Evolutionary conservation across 1,140 invertebrate genomes (phyloP), one percentile per base, ranked within the genome.

Genomic region (Trissolcus basalis): DNA sequence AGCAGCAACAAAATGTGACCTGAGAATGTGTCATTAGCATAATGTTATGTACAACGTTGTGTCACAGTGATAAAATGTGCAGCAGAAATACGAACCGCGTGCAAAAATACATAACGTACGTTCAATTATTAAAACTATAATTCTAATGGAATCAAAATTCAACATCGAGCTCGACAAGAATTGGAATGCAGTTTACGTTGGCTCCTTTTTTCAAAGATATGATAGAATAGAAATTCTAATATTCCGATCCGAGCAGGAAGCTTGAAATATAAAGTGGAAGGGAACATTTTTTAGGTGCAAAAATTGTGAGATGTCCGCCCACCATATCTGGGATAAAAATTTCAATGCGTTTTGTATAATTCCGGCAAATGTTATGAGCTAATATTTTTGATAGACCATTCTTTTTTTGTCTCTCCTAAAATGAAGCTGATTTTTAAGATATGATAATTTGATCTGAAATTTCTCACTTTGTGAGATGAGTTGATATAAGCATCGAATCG

Each of bases 91-190:
- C n/a, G n/a, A n/a, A n/a, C n/a, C n/a, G n/a, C n/a, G n/a, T n/a
- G n/a, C n/a, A n/a, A n/a, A n/a, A n/a, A n/a, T n/a, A n/a, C n/a
- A n/a, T n/a, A n/a, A n/a, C n/a, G n/a, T n/a, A n/a, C n/a, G 11
- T 32, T 71, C 51, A 56, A 71, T 71, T 71, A 71, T 71, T 71
- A 32, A 63, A 43, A 51, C 16, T 63, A 54, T 58, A 71, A 63
- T 63, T 71, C 63, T 63, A 71, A 63, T 71, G 36, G 16, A 58
- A 63, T 58, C 47, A 47, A 61, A 12, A 61, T 70, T 55, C 49
- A 27, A 27, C n/a, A 12, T 19, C 19, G 19, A 53, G 39, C 41
- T 8, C 16, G 33, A 16, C 11, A 14, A 33, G 43, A 55, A 69
- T 60, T 60, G 51, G 51, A 60, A 69, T 69, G 27, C 65, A 32